phyloP scores from a whole-genome alignment of 2,797 vertebrate species.

The Pitangus sulphuratus region DNA sequence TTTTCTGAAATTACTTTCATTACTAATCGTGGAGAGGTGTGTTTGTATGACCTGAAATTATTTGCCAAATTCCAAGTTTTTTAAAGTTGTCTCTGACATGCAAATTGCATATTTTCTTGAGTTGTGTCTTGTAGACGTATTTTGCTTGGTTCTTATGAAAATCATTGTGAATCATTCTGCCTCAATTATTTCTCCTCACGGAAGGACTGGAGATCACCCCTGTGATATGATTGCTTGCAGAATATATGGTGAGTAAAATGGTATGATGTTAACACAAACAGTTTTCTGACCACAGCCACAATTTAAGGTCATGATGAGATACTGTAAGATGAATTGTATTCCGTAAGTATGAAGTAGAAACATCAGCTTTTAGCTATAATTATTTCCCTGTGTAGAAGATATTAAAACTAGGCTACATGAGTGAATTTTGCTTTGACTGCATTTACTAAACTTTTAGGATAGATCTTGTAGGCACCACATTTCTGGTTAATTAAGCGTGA shows the following conservation, averaged over 20 bases:
- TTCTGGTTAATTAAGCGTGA: conserved; percentile 54
- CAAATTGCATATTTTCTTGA: not conserved
- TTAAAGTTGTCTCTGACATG: not conserved
- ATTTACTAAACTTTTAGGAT: not conserved
- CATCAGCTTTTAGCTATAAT: not conserved
- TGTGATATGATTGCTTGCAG: not conserved
- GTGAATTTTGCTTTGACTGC: not conserved
- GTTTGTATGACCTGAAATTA: not conserved
- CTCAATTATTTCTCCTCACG: not conserved
- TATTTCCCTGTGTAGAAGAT: conserved; percentile 6
- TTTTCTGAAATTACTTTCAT: not conserved
- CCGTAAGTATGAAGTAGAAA: not conserved
- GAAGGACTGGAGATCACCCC: not conserved
- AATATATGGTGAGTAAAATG: not conserved
- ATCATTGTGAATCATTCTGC: not conserved
- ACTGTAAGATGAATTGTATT: not conserved
- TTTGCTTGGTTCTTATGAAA: conserved; percentile 4
- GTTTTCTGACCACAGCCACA: not conserved
- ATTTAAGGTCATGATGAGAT: not conserved
- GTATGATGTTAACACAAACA: not conserved
- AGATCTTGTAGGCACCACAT: not conserved
- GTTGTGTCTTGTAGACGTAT: not conserved
- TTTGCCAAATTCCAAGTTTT: not conserved
- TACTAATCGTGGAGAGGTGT: not conserved
- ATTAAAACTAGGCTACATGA: not conserved